Percentiles rank a stretch among this genome's conserved stretches.
phyloP scores from a whole-genome alignment of 2,113 vertebrate genomes.

The Cygnus atratus region DNA sequence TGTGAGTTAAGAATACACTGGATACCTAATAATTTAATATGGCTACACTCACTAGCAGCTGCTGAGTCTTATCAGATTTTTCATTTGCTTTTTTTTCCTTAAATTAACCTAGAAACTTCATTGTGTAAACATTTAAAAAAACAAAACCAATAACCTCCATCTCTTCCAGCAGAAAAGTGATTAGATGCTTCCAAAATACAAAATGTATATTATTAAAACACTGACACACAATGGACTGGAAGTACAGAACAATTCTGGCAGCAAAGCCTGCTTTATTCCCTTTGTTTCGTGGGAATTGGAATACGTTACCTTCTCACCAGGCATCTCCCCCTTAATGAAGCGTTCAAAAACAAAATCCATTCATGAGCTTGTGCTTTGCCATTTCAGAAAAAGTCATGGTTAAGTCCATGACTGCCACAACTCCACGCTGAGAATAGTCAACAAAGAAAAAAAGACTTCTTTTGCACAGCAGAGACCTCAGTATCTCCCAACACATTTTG shows the following conservation, averaged over 20 bases:
- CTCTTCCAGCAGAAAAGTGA: neutral
- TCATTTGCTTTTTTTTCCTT: neutral
- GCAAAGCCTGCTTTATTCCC: neutral
- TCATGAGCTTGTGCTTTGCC: neutral
- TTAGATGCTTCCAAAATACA: neutral
- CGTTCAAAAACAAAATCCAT: neutral
- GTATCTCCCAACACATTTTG: neutral
- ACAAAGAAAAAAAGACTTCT: neutral
- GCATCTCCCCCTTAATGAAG: neutral
- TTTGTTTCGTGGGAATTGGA: neutral
- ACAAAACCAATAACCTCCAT: neutral
- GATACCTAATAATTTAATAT: neutral
- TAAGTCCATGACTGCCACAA: neutral
- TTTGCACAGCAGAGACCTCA: neutral
- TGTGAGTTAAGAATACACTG: neutral
- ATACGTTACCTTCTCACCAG: neutral
- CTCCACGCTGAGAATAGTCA: neutral
- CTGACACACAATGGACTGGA: neutral
- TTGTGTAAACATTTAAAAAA: neutral
- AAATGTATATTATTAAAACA: neutral
- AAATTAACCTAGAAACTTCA: neutral
- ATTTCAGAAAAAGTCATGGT: neutral
- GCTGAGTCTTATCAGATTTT: neutral
- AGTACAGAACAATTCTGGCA: neutral
- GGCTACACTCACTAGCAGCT: neutral